Base-by-base conservation (phyloP, 2,113 vertebrate genomes). In the Taxidea taxus region DNA sequence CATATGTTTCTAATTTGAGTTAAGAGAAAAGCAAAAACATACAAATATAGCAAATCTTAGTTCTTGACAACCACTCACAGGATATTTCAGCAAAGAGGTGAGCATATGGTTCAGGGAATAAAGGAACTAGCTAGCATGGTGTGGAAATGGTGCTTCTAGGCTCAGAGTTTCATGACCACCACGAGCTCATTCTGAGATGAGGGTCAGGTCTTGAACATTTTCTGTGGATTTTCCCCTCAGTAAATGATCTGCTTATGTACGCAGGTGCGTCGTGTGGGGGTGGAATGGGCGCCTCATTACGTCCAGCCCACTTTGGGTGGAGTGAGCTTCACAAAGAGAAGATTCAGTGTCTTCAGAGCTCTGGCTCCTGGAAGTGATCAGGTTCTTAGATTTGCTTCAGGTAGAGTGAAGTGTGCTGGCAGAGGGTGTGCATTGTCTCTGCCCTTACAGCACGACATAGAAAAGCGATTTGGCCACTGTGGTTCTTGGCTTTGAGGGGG, bases 1-100 rank as follows among this genome's bases (percentile, higher is more conserved):
- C 86, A 97, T 91, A 88, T 68, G 95, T 80, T 95, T 96, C 91
- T 49, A 91, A 91, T 94, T 56, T 47, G 93, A 96, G 77, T 72
- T 49, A 16, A 70, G 51, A 86, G 51, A 87, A 94, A 74, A 86
- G 70, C 64, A 91, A 94, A 96, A 95, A 42, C 82, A 94, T 83
- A 94, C 85, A 91, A 68, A 82, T 77, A 91, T 94, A 72, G 54
- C 80, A 92, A 85, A 84, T 70, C 92, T 89, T 15, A 82, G 64
- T 51, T 80, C 81, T 80, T 97, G 94, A 94, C 94, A 98, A 54
- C 56, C 56, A 14, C 93, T 94, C 88, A 72, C 62, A 44, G 68
- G 51, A 58, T 84, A 83, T 64, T 87, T 88, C 62, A 47, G 84
- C 70, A 91, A 72, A 92, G 88, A 86, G 84, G 68, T 51, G 75